phyloP scores from a whole-genome alignment of 2,113 vertebrate genomes.

The Edolisoma coerulescens region DNA sequence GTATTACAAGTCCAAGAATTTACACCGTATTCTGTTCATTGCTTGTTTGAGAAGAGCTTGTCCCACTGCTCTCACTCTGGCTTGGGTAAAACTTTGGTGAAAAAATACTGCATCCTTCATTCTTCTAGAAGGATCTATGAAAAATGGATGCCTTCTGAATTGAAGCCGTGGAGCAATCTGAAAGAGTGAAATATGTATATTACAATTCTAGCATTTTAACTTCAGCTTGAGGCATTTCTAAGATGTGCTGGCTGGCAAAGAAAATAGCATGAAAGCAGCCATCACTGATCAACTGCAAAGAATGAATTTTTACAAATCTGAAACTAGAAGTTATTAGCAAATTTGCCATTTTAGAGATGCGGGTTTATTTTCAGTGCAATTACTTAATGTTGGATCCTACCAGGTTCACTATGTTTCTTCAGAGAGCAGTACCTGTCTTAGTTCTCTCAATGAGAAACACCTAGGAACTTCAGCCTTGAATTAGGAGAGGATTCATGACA shows the following conservation, averaged over 20 bases:
- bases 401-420: background rate
- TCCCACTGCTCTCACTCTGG: background rate
- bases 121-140: constrained; percentile 68
- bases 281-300: background rate
- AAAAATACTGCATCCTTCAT: background rate
- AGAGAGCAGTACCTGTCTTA: background rate
- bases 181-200: background rate
- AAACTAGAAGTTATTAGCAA: background rate
- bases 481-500: background rate
- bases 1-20: background rate
- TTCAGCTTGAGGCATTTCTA: background rate
- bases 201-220: background rate
- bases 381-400: background rate
- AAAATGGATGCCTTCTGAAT: constrained; percentile 94
- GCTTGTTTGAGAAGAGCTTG: background rate
- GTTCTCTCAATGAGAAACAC: background rate
- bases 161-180: constrained; percentile 94
- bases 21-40: rapidly evolving
- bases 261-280: background rate
- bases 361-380: background rate
- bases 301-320: background rate
- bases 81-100: background rate
- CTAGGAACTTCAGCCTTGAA: background rate
- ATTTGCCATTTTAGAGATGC: background rate
- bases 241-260: background rate